These are phyloP conservation scores for Diabrotica undecimpunctata DNA, from an alignment of 1,140 invertebrate genomes.

Conservation along the genomic window DNA sequence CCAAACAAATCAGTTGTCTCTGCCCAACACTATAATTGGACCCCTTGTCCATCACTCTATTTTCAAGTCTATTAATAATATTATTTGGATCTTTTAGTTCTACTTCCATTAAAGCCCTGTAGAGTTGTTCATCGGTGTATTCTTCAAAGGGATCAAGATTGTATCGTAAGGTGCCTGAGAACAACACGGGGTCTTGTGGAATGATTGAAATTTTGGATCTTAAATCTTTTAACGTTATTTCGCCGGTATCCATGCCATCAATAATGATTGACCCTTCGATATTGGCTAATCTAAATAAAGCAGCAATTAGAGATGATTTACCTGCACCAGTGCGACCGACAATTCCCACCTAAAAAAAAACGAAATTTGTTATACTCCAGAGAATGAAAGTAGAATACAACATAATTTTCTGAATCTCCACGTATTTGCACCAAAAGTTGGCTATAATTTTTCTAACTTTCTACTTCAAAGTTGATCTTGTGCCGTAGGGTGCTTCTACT, in stretches of 20 bases:
- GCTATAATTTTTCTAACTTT: not conserved
- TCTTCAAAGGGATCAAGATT: constrained; percentile 81
- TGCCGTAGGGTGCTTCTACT: too few relatives aligned
- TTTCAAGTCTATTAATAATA: constrained; percentile 52
- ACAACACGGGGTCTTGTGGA: constrained; percentile 79
- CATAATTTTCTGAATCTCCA: not conserved
- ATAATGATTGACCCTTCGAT: constrained; percentile 69
- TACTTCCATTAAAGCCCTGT: constrained; percentile 59
- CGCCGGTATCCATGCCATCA: constrained; percentile 62
- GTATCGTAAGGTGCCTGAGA: constrained; percentile 70
- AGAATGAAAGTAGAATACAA: not conserved
- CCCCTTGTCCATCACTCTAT: constrained; percentile 57
- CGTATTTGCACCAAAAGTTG: not conserved
- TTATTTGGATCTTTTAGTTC: constrained; percentile 35
- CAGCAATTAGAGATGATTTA: constrained; percentile 72
- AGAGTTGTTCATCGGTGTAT: constrained; percentile 59
- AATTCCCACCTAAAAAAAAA: constrained; percentile 51
- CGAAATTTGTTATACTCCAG: not conserved
- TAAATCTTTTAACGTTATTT: constrained; percentile 63
- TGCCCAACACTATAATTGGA: constrained; percentile 70
- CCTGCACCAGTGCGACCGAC: constrained; percentile 75
- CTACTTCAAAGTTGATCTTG: too few relatives aligned
- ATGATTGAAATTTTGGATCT: constrained; percentile 73
- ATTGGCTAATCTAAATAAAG: constrained; percentile 61
- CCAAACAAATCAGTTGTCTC: constrained; percentile 65